phyloP scores from a whole-genome alignment of 1,140 invertebrate species.

The Neodiprion virginianus region DNA sequence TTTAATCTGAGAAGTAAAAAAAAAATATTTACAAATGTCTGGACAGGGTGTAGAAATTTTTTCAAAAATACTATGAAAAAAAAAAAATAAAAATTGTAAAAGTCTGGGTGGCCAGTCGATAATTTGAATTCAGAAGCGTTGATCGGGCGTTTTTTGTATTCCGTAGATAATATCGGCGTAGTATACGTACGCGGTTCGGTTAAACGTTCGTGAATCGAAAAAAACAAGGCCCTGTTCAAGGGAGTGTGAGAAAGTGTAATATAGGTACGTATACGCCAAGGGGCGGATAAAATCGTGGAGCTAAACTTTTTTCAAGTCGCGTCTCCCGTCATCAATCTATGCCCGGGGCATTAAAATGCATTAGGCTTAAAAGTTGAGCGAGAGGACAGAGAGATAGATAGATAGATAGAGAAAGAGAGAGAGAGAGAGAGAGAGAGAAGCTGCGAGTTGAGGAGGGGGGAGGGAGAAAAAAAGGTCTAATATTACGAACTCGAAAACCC shows the following conservation, averaged over 20 bases:
- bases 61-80: too few species aligned
- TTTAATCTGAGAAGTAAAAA: too few species aligned
- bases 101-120: too few species aligned
- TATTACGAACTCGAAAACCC: slow-evolving; percentile 19
- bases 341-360: slow-evolving; percentile 27
- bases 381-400: slow-evolving; percentile 1
- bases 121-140: too few species aligned
- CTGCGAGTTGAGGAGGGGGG: too few species aligned
- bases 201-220: not conserved
- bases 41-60: too few species aligned
- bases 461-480: slow-evolving; percentile 10
- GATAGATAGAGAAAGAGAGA: not conserved
- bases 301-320: slow-evolving; percentile 11
- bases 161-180: too few species aligned
- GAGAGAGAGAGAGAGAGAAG: slow-evolving; percentile 7
- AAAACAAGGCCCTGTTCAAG: not conserved
- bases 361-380: slow-evolving; percentile 25
- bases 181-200: not conserved
- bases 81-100: too few species aligned
- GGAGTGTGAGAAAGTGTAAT: not conserved
- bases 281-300: not conserved
- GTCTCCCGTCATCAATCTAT: slow-evolving; percentile 24
- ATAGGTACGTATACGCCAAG: too few species aligned
- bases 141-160: too few species aligned
- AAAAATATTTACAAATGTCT: too few species aligned